Percentiles rank a stretch among this genome's conserved stretches.
Conservation (phyloP, 2,797 vertebrate species). For the Enteromius mattozi region DNA sequence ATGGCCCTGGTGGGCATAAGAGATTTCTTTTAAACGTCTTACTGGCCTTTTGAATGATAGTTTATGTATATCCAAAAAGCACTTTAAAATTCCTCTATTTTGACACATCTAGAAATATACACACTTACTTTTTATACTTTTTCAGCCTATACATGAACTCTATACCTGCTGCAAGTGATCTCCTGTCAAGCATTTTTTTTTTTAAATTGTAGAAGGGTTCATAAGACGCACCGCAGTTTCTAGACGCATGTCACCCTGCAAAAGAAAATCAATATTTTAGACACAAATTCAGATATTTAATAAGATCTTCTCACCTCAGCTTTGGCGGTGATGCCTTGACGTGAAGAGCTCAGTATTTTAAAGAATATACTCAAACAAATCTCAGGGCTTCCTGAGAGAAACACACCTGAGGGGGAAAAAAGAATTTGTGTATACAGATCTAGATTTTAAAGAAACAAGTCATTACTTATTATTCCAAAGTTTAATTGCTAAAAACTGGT, state of each 20-base stretch:
- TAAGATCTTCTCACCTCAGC: constrained; percentile 3
- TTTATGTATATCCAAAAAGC: background rate
- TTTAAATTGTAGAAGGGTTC: background rate
- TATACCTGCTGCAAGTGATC: constrained; percentile 12
- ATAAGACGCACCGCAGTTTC: background rate
- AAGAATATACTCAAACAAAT: background rate
- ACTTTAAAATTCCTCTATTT: background rate
- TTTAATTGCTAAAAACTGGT: background rate
- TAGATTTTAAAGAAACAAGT: background rate
- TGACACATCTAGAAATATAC: background rate
- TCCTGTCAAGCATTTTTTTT: background rate
- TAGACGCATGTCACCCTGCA: background rate
- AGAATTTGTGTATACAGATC: background rate
- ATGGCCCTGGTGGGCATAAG: background rate
- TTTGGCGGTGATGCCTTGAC: background rate
- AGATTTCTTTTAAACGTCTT: background rate
- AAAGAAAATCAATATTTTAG: constrained; percentile 22
- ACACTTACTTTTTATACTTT: background rate
- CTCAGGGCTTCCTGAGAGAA: background rate
- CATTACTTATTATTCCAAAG: background rate
- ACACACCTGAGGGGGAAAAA: background rate
- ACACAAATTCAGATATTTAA: constrained; percentile 16
- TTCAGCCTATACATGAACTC: background rate
- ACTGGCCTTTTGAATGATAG: background rate
- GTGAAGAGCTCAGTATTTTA: background rate